Evolutionary conservation across 2,888 invertebrate genomes (phyloP).

Genomic region (Epinotia nisella): DNA sequence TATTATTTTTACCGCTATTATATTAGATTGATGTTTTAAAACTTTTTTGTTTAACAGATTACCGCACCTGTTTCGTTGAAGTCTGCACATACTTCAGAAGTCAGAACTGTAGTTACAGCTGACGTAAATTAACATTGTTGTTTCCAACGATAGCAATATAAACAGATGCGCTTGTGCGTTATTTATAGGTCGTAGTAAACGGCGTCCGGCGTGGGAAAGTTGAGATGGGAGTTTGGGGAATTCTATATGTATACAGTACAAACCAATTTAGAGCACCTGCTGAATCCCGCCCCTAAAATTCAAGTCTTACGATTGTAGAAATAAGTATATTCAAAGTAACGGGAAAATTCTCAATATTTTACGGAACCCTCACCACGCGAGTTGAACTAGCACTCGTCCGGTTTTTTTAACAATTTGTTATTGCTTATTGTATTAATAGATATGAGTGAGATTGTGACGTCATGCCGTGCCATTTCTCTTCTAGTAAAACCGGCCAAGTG

Average conservation of each 20-base stretch:
- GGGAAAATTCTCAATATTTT: too few relatives aligned
- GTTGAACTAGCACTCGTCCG: too few relatives aligned
- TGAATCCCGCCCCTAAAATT: constrained; percentile 39
- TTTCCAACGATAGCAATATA: constrained; percentile 57
- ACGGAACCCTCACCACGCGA: too few relatives aligned
- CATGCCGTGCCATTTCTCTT: too few relatives aligned
- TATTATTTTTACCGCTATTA: constrained; percentile 24
- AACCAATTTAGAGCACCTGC: constrained; percentile 64
- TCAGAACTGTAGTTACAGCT: constrained; percentile 12
- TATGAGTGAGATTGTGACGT: too few relatives aligned
- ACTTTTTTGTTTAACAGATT: constrained; percentile 17
- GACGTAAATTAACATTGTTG: constrained; percentile 50
- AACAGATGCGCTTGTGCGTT: constrained; percentile 65
- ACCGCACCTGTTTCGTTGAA: constrained; percentile 31
- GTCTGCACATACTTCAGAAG: constrained; percentile 22
- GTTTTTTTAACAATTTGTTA: too few relatives aligned
- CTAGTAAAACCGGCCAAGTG: too few relatives aligned
- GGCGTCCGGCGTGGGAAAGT: constrained; percentile 68
- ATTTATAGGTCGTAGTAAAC: constrained; percentile 48
- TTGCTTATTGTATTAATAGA: too few relatives aligned
- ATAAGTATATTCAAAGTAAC: too few relatives aligned
- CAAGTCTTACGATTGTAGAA: not conserved
- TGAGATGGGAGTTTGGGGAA: constrained; percentile 66
- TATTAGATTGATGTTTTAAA: constrained; percentile 13
- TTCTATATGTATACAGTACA: constrained; percentile 66